These are phyloP conservation scores for Paramormyrops kingsleyae DNA, from an alignment of 2,113 vertebrate genomes.

Conservation along the genomic window DNA sequence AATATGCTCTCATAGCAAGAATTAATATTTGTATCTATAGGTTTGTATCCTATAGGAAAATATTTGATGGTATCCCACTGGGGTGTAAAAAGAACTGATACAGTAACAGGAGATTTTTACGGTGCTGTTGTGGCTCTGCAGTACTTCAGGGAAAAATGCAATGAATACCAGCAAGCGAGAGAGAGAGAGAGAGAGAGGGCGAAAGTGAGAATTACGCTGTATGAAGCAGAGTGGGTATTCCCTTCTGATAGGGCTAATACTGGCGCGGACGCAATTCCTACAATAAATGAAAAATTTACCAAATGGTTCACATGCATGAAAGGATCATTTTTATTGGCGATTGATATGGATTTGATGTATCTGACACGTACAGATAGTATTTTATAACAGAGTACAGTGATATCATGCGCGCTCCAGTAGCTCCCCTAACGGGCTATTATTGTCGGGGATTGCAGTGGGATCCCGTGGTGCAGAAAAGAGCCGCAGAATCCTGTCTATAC, in stretches of 20 bases:
- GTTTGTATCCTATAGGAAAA: constrained; percentile 37
- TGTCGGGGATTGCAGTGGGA: neutral
- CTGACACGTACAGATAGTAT: neutral
- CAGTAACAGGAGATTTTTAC: constrained; percentile 38
- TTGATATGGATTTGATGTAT: neutral
- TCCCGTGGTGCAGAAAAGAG: neutral
- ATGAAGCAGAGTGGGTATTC: constrained; percentile 62
- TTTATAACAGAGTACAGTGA: neutral
- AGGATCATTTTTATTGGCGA: neutral
- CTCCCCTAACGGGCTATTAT: neutral
- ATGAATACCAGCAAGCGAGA: neutral
- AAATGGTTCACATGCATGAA: neutral
- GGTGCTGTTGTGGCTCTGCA: constrained; percentile 64
- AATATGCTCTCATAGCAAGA: constrained; percentile 44
- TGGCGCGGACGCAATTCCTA: neutral
- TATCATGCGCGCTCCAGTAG: neutral
- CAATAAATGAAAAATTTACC: neutral
- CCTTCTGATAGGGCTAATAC: constrained; percentile 45
- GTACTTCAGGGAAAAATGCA: constrained; percentile 42
- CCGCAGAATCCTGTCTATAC: neutral
- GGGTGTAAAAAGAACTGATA: constrained; percentile 38
- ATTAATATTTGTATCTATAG: constrained; percentile 19
- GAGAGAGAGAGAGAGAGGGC: constrained; percentile 16
- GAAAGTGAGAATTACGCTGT: constrained; percentile 24
- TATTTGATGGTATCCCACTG: constrained; percentile 28